A percentile compares a stretch with the other conserved stretches of the same genome.
Conservation (phyloP, 2,888 invertebrate genomes). For the Cephus pygmeus region DNA sequence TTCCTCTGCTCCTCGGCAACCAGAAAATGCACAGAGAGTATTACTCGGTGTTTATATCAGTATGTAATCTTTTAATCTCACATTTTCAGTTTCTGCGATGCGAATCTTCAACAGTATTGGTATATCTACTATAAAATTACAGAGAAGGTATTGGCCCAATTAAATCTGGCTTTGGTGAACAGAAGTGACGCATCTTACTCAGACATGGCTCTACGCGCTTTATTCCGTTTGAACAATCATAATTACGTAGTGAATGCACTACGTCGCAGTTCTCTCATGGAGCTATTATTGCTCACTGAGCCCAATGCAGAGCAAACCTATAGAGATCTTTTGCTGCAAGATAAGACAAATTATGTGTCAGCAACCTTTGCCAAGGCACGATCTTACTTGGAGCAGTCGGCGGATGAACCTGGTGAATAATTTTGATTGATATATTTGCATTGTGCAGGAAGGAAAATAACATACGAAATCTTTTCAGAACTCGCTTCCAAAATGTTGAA, state of each 20-base stretch:
- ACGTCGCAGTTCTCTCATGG: constrained; percentile 85
- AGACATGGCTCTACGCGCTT: constrained; percentile 85
- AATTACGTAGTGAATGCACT: constrained; percentile 94
- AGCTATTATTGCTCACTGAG: constrained; percentile 83
- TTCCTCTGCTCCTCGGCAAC: constrained; percentile 68
- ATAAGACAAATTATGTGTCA: constrained; percentile 56
- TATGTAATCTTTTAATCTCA: constrained; percentile 65
- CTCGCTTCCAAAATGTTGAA: constrained; percentile 57
- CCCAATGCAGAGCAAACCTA: constrained; percentile 89
- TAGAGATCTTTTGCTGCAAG: constrained; percentile 73
- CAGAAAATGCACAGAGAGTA: constrained; percentile 72
- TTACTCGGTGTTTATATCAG: constrained; percentile 86
- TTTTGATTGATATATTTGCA: background rate
- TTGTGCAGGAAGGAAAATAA: background rate
- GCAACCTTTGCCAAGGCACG: constrained; percentile 59
- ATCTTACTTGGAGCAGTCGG: constrained; percentile 52
- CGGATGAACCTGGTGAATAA: constrained; percentile 56
- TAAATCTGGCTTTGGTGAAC: constrained; percentile 88
- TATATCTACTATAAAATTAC: constrained; percentile 45
- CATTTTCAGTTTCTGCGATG: constrained; percentile 11
- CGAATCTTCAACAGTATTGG: constrained; percentile 16
- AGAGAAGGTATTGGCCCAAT: constrained; percentile 90
- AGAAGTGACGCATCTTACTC: constrained; percentile 90
- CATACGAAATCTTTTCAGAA: constrained; percentile 66
- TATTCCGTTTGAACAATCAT: constrained; percentile 94